These are phyloP conservation scores for Spea bombifrons DNA, from an alignment of 2,113 vertebrate species.

Conservation along the genomic window DNA sequence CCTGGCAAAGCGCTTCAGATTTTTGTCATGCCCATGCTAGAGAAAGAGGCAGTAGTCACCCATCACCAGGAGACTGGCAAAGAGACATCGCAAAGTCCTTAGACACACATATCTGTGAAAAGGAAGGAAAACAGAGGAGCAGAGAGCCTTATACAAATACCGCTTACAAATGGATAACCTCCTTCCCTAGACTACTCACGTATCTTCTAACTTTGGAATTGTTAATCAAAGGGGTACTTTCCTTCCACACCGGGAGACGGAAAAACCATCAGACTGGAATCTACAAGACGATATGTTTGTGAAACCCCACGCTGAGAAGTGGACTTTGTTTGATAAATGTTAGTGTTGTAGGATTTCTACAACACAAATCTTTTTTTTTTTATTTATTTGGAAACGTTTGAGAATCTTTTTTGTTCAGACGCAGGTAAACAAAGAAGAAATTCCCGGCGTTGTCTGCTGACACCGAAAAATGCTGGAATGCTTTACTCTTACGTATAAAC, in stretches of 20 bases:
- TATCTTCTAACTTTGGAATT: too few relatives aligned
- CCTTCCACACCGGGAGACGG: not conserved
- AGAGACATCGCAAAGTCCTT: too few relatives aligned
- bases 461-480: not conserved
- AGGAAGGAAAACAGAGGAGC: too few relatives aligned
- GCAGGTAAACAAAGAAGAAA: slow-evolving; percentile 7
- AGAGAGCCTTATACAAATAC: too few relatives aligned
- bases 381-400: not conserved
- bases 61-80: too few relatives aligned
- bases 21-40: too few relatives aligned
- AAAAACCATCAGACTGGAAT: not conserved
- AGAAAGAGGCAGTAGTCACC: too few relatives aligned
- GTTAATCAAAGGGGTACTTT: too few relatives aligned
- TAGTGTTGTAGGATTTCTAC: not conserved
- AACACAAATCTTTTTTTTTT: slow-evolving; percentile 2
- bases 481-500: not conserved
- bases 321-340: not conserved
- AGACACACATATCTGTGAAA: too few relatives aligned
- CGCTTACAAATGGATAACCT: too few relatives aligned
- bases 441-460: not conserved
- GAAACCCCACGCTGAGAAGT: slow-evolving; percentile 3
- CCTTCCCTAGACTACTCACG: too few relatives aligned
- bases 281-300: slow-evolving; percentile 2
- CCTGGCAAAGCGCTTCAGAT: too few relatives aligned
- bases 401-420: not conserved